Base-by-base conservation (phyloP, 2,888 invertebrate species). In the Beris morrisii region DNA sequence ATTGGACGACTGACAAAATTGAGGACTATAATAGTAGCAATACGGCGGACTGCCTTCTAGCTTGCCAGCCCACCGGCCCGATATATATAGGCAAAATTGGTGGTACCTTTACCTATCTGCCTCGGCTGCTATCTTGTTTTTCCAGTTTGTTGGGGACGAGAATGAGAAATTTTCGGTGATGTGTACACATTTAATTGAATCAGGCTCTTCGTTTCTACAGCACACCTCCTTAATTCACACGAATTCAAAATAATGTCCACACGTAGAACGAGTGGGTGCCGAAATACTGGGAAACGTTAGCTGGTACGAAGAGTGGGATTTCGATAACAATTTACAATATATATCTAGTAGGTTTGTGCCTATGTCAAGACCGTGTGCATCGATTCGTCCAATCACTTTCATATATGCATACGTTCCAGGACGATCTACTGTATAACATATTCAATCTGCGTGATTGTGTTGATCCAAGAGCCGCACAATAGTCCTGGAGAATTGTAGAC, bases 151-250 rank as follows among this genome's bases (percentile, higher is more conserved):
- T 69, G 58, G 30, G 61, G 59, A 55, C 54, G 63, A 57, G 67
- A 66, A 64, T 68, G 69, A 56, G 67, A 66, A 69, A 68, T 69
- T 71, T 71, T 71, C 46, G 71, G 69, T 71, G 71, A 70, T 71
- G 71, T 70, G 71, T 70, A 69, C 71, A 70, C 71, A 71, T 71
- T 71, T 71, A 71, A 71, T 71, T 71, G 71, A 69, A 71, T 70
- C 71, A 71, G 71, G 68, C 53, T 65, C 46, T 22, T 12, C 58
- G 55, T 30, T n/a, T 32, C 7, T 32, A 38, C 55, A 30, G 13
- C 15, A 32, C 28, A 28, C 43, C 55, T 56, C 38, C 55, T 56
- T 56, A 56, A 43, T 56, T 12, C 54, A 31, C 31, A n/a, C 54
- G 11, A 54, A n/a, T 38, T 30, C 54, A 54, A 54, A 54, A 54